Evolutionary conservation across 2,888 invertebrate species (phyloP).

Genomic region (Anodontia alba): DNA sequence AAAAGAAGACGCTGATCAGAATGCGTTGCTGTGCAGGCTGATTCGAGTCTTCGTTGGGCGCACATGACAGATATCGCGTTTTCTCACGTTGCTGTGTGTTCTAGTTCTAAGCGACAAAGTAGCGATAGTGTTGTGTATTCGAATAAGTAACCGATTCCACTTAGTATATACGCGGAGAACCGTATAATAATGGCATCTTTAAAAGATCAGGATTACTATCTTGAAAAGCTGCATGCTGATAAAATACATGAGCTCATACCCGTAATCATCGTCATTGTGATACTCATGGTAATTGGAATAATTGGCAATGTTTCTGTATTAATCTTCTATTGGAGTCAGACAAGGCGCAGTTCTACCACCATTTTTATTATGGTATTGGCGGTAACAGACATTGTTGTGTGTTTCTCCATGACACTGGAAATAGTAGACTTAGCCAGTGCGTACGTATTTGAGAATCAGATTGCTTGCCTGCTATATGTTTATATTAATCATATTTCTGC

Average conservation of each 20-base stretch:
- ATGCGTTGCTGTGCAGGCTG: too few species aligned
- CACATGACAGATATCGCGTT: too few species aligned
- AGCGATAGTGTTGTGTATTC: too few species aligned
- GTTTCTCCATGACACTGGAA: not conserved
- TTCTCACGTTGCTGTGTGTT: too few species aligned
- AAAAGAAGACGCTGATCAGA: too few species aligned
- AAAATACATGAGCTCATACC: not conserved
- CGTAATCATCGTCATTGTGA: not conserved
- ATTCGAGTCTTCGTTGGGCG: too few species aligned
- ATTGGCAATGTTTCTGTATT: not conserved
- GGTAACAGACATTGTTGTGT: not conserved
- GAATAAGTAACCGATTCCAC: too few species aligned
- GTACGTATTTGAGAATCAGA: not conserved
- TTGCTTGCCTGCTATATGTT: not conserved
- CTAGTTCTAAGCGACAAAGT: too few species aligned
- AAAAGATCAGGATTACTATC: not conserved
- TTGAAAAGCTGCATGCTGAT: not conserved
- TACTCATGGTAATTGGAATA: not conserved
- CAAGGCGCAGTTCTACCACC: conserved; percentile 9
- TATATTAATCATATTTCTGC: not conserved
- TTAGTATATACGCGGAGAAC: too few species aligned
- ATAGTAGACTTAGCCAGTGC: not conserved
- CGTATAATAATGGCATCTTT: too few species aligned
- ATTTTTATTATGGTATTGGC: not conserved
- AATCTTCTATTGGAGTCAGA: not conserved